Evolutionary conservation across 2,888 invertebrate species (phyloP), one percentile per base, ranked within the genome.

Genomic region (Boloria selene): DNA sequence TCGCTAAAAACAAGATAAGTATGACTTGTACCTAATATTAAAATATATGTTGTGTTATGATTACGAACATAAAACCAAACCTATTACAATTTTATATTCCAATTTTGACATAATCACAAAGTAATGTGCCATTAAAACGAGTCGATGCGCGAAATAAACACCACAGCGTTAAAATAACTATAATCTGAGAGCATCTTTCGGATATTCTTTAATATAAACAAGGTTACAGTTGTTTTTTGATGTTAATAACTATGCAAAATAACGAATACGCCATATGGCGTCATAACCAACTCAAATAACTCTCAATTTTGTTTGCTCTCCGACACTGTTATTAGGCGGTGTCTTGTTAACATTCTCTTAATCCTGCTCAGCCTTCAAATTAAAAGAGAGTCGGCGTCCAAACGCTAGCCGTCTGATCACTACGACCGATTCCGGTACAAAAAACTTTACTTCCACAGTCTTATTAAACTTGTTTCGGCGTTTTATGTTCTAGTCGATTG

Each of bases 381-480:
- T 90, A 91, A 91, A 90, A 85, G 86, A 81, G 85, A 88, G 86
- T 88, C 79, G 86, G 83, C 87, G 83, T 85, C 86, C 72, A 78
- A 38, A 38, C 10, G 31, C 22, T 45, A 56, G 78, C 76, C 73
- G 73, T 73, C 80, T 81, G 72, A 90, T 90, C 91, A 81, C 89
- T 88, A 85, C 83, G 80, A 90, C 90, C 89, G 83, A 91, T 90
- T 92, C 90, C 89, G 89, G 89, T 88, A 85, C 83, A 82, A 84
- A 90, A 87, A 88, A 88, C 88, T 88, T 87, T 85, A 90, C 90
- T 90, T 91, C 91, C 90, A 91, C 88, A 87, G 87, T 84, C 87
- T 86, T 89, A 90, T 88, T 89, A 90, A 90, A 90, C 86, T 84
- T 85, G 86, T 86, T 89, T 84, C 79, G 87, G 82, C 80, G 45